phyloP scores from a whole-genome alignment of 2,888 invertebrate genomes.

The Aspidiotus rigidus region DNA sequence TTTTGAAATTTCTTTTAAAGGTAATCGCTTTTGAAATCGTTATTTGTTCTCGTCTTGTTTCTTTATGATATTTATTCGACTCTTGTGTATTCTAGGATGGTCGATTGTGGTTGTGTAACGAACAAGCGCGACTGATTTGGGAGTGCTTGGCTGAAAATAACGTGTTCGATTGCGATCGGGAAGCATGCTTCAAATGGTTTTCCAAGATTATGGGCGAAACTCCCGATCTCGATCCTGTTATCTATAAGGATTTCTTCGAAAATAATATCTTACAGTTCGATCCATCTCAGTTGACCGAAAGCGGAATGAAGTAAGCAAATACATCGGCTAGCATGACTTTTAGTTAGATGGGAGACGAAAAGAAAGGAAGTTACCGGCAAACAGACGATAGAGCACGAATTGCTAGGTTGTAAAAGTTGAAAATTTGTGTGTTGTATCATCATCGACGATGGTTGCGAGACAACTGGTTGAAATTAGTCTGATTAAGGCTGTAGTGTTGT shows the following conservation, averaged over 20 bases:
- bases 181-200: conserved; percentile 97
- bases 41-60: not conserved
- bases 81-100: conserved; percentile 58
- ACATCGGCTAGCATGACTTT: too few relatives aligned
- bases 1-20: conserved; percentile 80
- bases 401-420: too few relatives aligned
- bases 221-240: conserved; percentile 91
- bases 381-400: too few relatives aligned
- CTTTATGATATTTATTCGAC: not conserved
- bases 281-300: conserved; percentile 77
- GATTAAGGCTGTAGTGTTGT: too few relatives aligned
- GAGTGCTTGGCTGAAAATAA: conserved; percentile 88
- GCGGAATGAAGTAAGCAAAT: conserved; percentile 70
- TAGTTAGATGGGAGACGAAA: too few relatives aligned
- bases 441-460: too few relatives aligned
- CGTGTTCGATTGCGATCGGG: conserved; percentile 82
- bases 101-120: conserved; percentile 90
- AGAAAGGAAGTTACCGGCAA: too few relatives aligned
- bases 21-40: conserved; percentile 39
- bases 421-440: too few relatives aligned
- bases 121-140: conserved; percentile 96
- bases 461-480: too few relatives aligned
- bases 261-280: conserved; percentile 85
- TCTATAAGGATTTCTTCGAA: conserved; percentile 91
- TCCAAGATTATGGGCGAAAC: conserved; percentile 94